Base-by-base conservation (phyloP, 1,140 invertebrate genomes). In the Dinoponera quadriceps region DNA sequence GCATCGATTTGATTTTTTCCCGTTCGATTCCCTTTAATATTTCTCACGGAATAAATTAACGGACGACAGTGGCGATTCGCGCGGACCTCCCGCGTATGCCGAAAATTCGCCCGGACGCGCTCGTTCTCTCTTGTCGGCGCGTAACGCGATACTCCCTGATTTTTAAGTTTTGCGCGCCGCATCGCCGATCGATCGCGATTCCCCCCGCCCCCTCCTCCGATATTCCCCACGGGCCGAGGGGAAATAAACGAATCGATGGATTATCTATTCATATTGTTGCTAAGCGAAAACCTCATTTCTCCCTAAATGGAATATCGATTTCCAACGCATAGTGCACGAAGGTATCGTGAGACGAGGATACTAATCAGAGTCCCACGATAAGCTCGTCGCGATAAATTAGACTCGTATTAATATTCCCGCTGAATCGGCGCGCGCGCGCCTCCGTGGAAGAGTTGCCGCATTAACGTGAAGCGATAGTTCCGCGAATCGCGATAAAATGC, bases 241-340 rank as follows among this genome's bases (percentile, higher is more conserved):
- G 7, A 55, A 44, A 55, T 27, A 55, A 77, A 38, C 27, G 63
- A 65, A 77, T 33, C 4, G 44, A 54, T 54, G n/a, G 44, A 38
- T 54, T 75, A 14, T 25, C n/a, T 16, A 38, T n/a, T 78, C 18
- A 38, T 75, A 49, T 75, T 51, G 20, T n/a, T 20, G 25, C 54
- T 11, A n/a, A 5, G 22, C 18, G 14, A 18, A 18, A 38, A 66
- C 33, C 27, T 33, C 20, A 14, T 55, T 66, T 51, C 48, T 54
- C 49, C 62, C 33, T 44, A 55, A 68, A 68, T 78, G 38, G 51
- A 57, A 29, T 78, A 78, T 78, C 63, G 63, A 78, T 78, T 78
- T 11, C 49, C 13, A 68, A 75, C 38, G 57, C 55, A 54, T 27
- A 27, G 29, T n/a, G 16, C 22, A 57, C 62, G 51, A 44, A 38